These are phyloP conservation scores for Chaetura pelagica DNA, from an alignment of 2,113 vertebrate genomes.

Conservation along the genomic window DNA sequence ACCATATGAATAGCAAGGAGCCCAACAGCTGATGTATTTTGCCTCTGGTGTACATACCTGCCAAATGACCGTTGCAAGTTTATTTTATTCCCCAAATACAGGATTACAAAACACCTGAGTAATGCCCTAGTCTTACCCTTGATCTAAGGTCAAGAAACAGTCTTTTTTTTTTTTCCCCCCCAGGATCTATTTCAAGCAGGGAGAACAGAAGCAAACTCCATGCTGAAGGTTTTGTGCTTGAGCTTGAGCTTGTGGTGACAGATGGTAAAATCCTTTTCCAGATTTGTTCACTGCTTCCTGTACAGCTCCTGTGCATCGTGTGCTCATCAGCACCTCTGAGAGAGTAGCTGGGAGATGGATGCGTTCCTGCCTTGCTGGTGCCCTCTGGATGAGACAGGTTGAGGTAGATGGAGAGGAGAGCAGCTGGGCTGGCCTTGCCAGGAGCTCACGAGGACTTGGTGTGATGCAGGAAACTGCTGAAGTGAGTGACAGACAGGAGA, in stretches of 20 bases:
- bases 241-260: background rate
- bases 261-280: background rate
- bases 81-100: background rate
- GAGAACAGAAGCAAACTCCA: background rate
- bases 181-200: background rate
- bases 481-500: background rate
- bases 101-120: background rate
- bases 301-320: background rate
- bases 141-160: background rate
- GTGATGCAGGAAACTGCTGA: background rate
- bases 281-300: background rate
- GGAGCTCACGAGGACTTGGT: rapidly evolving
- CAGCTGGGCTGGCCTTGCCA: background rate
- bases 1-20: background rate
- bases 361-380: background rate
- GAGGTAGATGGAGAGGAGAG: background rate
- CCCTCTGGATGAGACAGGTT: background rate
- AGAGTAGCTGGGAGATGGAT: background rate
- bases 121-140: background rate
- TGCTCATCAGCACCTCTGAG: background rate
- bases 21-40: background rate
- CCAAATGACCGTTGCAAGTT: background rate
- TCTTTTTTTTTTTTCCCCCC: background rate
- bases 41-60: background rate
- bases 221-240: background rate